Evolutionary conservation across 1,140 invertebrate species (phyloP), one percentile per base, ranked within the genome.

Genomic region (Trichoplusia ni): DNA sequence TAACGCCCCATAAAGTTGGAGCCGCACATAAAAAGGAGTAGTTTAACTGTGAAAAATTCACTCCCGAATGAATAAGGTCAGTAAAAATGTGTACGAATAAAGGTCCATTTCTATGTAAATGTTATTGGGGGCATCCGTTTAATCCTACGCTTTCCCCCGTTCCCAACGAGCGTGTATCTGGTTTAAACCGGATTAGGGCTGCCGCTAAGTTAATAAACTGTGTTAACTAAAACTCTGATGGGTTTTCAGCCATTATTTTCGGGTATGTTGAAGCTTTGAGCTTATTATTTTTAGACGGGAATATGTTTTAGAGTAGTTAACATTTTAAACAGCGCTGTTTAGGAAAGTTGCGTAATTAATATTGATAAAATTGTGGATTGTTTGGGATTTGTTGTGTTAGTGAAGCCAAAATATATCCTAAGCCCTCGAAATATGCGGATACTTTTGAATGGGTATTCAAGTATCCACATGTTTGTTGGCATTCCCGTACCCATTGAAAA

Each of bases 91-190:
- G 71, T 71, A 64, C 68, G 67, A 64, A 65, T 72, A 71, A 76
- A 81, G 69, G 67, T 59, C 78, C 77, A 81, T 89, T 86, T 85
- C 75, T 86, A 89, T 89, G 86, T 84, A 79, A 89, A 89, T 89
- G 78, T 83, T 86, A 86, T 87, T 77, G 54, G 81, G 71, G 73
- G 71, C 79, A 70, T 86, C 71, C 76, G 82, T 79, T 86, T 89
- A 89, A 85, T 84, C 82, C 81, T 47, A 64, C 73, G 77, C 74
- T 73, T 77, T 77, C 60, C 75, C 65, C 75, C 67, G 77, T 72
- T 79, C 66, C 44, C 64, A 82, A 78, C 81, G 74, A 78, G 70
- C 81, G 75, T 85, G 81, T 82, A 80, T 84, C 81, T 82, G 75
- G 71, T 73, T 84, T 80, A 75, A 80, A 73, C 75, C 63, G 76